Evolutionary conservation across 2,797 vertebrate species (phyloP).

Genomic region (Xenopus petersii): DNA sequence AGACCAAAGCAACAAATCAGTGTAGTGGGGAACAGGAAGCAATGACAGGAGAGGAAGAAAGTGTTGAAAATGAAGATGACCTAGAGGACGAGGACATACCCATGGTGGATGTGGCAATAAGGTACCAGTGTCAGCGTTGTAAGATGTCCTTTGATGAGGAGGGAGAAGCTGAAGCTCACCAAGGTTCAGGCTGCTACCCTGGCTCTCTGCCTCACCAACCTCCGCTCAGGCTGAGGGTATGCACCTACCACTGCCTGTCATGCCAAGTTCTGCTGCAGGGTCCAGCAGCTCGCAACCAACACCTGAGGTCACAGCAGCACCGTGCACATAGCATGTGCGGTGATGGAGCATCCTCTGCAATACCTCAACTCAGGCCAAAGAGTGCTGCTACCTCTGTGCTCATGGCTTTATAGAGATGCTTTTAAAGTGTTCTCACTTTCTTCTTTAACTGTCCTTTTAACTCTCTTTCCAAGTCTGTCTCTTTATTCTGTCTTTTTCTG

Average conservation of each 20-base stretch:
- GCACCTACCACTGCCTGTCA: constrained; percentile 68
- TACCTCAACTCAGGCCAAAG: constrained; percentile 69
- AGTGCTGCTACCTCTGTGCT: constrained; percentile 70
- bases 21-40: constrained; percentile 12
- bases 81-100: constrained; percentile 62
- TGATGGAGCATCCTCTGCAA: constrained; percentile 71
- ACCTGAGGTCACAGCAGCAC: constrained; percentile 67
- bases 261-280: constrained; percentile 68
- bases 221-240: constrained; percentile 62
- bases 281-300: constrained; percentile 80
- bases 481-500: constrained; percentile 12
- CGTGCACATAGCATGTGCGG: constrained; percentile 56
- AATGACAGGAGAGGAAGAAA: constrained; percentile 50
- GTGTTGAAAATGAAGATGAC: constrained; percentile 57
- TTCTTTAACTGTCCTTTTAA: constrained; percentile 28
- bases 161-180: constrained; percentile 57
- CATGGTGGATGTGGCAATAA: constrained; percentile 66
- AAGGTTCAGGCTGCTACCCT: constrained; percentile 61
- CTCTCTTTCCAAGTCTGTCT: constrained; percentile 25
- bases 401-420: constrained; percentile 67
- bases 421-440: constrained; percentile 20
- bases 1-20: constrained; percentile 27
- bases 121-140: constrained; percentile 63
- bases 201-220: constrained; percentile 52
- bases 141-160: constrained; percentile 62